Conservation (phyloP, 2,888 invertebrate species). For the Drosophila pseudotalamancana region DNA sequence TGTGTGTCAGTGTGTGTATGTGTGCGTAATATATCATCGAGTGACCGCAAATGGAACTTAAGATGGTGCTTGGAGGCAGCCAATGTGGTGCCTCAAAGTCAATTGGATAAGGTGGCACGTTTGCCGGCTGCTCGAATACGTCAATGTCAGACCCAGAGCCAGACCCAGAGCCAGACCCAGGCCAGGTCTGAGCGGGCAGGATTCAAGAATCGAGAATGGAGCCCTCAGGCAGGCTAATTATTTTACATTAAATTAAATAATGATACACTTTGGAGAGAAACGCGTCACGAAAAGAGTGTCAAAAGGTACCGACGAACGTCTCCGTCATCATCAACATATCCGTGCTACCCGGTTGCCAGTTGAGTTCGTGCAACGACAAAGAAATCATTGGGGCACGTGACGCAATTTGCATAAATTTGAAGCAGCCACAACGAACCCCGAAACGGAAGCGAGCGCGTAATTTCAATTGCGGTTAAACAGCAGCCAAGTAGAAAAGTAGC, state of each 20-base stretch:
- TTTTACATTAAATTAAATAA: constrained; percentile 85
- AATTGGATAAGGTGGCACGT: constrained; percentile 40
- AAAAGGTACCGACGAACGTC: constrained; percentile 26
- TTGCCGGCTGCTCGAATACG: constrained; percentile 49
- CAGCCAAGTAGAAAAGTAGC: constrained; percentile 77
- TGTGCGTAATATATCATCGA: constrained; percentile 66
- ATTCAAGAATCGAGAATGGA: constrained; percentile 8
- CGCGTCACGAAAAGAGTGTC: constrained; percentile 51
- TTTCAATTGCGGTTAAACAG: constrained; percentile 80
- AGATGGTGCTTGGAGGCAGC: constrained; percentile 28
- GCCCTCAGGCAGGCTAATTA: constrained; percentile 80
- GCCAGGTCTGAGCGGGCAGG: background rate
- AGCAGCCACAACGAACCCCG: constrained; percentile 52
- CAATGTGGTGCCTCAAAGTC: constrained; percentile 24
- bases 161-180: no score
- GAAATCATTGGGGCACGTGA: constrained; percentile 81
- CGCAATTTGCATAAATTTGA: constrained; percentile 83
- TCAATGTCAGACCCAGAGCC: constrained; percentile 67
- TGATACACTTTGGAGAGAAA: constrained; percentile 81
- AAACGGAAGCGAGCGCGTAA: constrained; percentile 74
- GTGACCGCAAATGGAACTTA: constrained; percentile 68
- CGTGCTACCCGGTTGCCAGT: constrained; percentile 22
- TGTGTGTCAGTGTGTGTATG: constrained; percentile 12
- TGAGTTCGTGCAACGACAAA: constrained; percentile 60
- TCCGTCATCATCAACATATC: constrained; percentile 18